Evolutionary conservation across 2,888 invertebrate genomes (phyloP).

Genomic region (Ethmia dodecea): DNA sequence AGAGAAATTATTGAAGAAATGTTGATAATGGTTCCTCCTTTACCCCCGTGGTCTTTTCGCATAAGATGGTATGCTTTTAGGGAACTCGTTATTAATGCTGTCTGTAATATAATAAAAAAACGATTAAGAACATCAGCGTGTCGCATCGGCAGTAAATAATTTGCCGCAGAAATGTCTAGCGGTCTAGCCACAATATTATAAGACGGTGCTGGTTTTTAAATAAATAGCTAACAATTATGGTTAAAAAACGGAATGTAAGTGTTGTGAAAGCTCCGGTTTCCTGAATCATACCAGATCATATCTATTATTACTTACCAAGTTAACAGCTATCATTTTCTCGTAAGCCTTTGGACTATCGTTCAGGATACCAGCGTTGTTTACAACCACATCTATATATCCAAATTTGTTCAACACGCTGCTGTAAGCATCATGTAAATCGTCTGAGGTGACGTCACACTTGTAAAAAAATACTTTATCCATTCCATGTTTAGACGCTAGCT

Average conservation of each 20-base stretch:
- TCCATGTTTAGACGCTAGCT: conserved; percentile 32
- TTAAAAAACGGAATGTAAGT: no score
- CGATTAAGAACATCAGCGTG: no score
- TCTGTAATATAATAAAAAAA: conserved; percentile 44
- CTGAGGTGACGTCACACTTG: conserved; percentile 44
- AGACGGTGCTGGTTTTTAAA: no score
- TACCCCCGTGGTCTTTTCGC: conserved; percentile 52
- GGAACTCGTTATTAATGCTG: conserved; percentile 50
- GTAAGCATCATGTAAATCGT: conserved; percentile 33
- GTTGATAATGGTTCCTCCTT: conserved; percentile 58
- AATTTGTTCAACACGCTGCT: conserved; percentile 33
- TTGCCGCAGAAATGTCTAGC: no score
- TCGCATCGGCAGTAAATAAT: no score
- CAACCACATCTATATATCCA: conserved; percentile 49
- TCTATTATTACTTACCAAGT: conserved; percentile 58
- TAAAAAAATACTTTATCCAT: conserved; percentile 33
- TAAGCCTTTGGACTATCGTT: conserved; percentile 46
- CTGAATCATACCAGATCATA: no score
- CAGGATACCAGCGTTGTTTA: conserved; percentile 58
- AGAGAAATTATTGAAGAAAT: conserved; percentile 56
- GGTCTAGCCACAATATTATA: no score
- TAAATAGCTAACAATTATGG: no score
- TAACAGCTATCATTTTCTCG: conserved; percentile 49
- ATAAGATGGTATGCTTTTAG: conserved; percentile 54
- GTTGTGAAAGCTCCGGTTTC: no score